phyloP scores from a whole-genome alignment of 2,797 vertebrate genomes.

The Hozukius guyotensis region DNA sequence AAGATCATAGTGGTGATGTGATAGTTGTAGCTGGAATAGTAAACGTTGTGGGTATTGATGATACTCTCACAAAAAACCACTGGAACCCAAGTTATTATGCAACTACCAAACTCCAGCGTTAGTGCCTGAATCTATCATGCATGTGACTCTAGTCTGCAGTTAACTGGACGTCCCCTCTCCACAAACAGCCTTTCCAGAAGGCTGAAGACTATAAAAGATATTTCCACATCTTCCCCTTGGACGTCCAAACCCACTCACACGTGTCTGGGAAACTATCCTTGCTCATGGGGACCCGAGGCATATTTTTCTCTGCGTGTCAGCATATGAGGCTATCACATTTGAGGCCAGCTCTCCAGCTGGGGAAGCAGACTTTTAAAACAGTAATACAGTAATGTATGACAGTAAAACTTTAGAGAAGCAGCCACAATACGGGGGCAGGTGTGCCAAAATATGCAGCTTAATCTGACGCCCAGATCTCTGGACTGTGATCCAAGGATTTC shows the following conservation, averaged over 20 bases:
- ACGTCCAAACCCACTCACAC: constrained; percentile 28
- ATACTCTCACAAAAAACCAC: neutral
- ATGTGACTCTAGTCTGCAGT: neutral
- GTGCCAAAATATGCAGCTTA: constrained; percentile 22
- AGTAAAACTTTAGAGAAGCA: neutral
- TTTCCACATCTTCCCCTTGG: constrained; percentile 5
- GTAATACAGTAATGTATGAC: constrained; percentile 1
- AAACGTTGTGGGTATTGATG: neutral
- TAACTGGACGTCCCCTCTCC: neutral
- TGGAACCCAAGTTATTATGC: neutral
- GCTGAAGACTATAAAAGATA: neutral
- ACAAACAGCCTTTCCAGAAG: neutral
- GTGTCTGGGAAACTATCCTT: constrained; percentile 23
- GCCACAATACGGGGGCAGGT: constrained; percentile 19
- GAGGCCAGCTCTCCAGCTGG: constrained; percentile 15
- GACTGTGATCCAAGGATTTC: constrained; percentile 10
- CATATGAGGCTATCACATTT: constrained; percentile 6
- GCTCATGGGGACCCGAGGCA: constrained; percentile 17
- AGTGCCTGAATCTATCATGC: neutral
- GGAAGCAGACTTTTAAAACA: neutral
- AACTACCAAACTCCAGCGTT: neutral
- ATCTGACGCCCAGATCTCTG: constrained; percentile 31
- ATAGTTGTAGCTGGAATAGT: neutral
- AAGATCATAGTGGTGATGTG: neutral
- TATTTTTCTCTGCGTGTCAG: constrained; percentile 30